phyloP scores from a whole-genome alignment of 1,140 invertebrate genomes.

The Ganaspis sp. region DNA sequence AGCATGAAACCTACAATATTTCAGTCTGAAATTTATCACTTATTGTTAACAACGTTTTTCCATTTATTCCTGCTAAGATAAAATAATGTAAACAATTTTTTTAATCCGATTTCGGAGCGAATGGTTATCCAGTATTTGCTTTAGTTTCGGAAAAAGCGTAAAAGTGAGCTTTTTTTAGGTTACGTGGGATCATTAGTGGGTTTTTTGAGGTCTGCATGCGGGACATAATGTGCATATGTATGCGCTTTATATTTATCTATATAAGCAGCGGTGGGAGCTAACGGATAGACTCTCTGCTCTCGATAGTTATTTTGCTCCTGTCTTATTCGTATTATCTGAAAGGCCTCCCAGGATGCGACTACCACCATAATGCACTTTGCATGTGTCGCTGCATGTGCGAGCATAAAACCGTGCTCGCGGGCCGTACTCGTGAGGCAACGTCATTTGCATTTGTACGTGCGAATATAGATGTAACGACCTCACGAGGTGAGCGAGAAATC shows the following conservation, averaged over 20 bases:
- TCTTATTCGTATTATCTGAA: conserved; percentile 49
- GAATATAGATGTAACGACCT: conserved; percentile 28
- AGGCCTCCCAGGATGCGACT: conserved; percentile 52
- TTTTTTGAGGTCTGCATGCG: background rate
- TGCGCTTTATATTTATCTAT: conserved; percentile 1
- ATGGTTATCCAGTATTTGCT: background rate
- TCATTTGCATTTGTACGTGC: conserved; percentile 40
- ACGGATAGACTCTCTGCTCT: conserved; percentile 26
- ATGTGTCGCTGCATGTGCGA: conserved; percentile 29
- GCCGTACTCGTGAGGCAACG: conserved; percentile 1
- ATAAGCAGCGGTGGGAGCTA: background rate
- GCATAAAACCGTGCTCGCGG: conserved; percentile 9
- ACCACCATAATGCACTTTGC: conserved; percentile 45
- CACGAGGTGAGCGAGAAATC: background rate
- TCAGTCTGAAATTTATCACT: background rate
- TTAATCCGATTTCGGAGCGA: background rate
- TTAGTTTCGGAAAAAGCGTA: background rate
- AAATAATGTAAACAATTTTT: background rate
- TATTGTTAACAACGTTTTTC: background rate
- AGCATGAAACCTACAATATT: conserved; percentile 1
- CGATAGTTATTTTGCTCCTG: conserved; percentile 49
- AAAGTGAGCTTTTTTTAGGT: background rate
- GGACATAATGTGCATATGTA: conserved; percentile 20
- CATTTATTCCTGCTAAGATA: background rate
- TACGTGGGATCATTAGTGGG: background rate